Percentiles rank a stretch among this genome's conserved stretches.
These are phyloP conservation scores for Menura novaehollandiae DNA, from an alignment of 2,113 vertebrate species.

Conservation along the genomic window DNA sequence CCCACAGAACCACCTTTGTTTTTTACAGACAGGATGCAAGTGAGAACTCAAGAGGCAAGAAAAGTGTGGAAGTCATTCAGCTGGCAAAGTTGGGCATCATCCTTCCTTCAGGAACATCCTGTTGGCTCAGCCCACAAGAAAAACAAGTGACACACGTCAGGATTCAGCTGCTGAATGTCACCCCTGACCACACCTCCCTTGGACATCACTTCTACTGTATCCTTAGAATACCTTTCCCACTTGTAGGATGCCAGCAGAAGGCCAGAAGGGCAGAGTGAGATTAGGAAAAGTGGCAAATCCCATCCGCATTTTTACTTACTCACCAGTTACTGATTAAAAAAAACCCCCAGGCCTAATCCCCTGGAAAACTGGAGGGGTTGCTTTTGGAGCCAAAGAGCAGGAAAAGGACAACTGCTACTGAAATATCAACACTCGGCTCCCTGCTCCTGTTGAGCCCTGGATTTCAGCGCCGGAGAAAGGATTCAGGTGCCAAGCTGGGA, in stretches of 20 bases:
- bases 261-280: background rate
- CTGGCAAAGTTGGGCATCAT: background rate
- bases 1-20: background rate
- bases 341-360: background rate
- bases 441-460: background rate
- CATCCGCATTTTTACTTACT: background rate
- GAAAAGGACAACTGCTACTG: background rate
- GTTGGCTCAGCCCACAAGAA: background rate
- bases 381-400: background rate
- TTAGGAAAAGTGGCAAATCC: background rate
- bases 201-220: background rate
- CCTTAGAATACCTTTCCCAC: background rate
- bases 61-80: background rate
- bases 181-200: background rate
- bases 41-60: background rate
- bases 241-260: background rate
- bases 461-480: background rate
- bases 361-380: background rate
- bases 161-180: background rate
- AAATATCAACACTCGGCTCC: background rate
- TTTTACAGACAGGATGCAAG: background rate
- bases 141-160: accelerated
- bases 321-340: background rate
- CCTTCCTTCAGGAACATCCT: background rate
- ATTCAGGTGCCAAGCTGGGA: background rate